phyloP scores from a whole-genome alignment of 2,113 vertebrate species.

The Pionites leucogaster region DNA sequence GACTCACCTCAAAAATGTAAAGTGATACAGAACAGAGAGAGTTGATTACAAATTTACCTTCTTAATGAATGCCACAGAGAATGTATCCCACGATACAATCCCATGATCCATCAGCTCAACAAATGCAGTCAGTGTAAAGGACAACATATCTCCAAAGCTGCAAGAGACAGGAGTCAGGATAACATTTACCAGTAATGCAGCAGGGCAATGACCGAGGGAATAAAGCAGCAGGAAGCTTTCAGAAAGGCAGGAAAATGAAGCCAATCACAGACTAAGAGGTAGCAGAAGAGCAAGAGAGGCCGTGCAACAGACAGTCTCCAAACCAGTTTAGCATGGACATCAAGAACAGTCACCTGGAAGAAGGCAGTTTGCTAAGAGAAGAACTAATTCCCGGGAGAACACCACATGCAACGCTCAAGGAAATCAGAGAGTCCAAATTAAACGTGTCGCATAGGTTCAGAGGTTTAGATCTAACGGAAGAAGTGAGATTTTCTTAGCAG shows the following conservation, averaged over 20 bases:
- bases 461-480: not conserved
- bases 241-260: constrained; percentile 23
- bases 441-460: not conserved
- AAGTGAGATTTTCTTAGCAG: not conserved
- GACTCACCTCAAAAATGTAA: not conserved
- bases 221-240: constrained; percentile 26
- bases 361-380: not conserved
- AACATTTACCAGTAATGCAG: constrained; percentile 43
- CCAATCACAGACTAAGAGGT: not conserved
- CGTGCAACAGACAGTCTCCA: not conserved
- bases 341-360: not conserved
- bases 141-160: constrained; percentile 98
- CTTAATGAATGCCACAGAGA: constrained; percentile 99
- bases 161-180: constrained; percentile 68
- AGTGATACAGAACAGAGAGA: not conserved
- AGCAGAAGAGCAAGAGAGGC: constrained; percentile 45
- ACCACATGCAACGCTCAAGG: not conserved
- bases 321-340: not conserved
- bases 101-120: constrained; percentile 99
- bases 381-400: not conserved
- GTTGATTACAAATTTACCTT: constrained; percentile 82
- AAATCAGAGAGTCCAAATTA: not conserved
- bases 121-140: constrained; percentile 97
- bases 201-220: not conserved
- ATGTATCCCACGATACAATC: constrained; percentile 98